Percentiles rank a stretch among this genome's conserved stretches.
Evolutionary conservation across 2,113 vertebrate genomes (phyloP).

Genomic region (Rhineura floridana): DNA sequence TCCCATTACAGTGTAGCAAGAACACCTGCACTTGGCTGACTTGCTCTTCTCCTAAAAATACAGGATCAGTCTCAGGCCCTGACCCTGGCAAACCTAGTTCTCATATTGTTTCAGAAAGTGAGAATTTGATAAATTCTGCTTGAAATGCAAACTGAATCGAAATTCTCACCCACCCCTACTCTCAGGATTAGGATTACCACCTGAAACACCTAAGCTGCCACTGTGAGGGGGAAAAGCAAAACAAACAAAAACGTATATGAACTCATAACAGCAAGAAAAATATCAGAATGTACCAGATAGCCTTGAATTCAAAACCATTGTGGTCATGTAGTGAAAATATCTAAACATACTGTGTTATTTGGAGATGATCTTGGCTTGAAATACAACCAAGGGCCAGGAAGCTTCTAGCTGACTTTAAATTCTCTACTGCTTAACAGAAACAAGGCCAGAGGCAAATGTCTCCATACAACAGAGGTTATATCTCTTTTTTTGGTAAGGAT

Average conservation of each 20-base stretch:
- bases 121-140: too few relatives aligned
- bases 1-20: too few relatives aligned
- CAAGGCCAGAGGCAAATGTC: conserved; percentile 7
- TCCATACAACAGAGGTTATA: not conserved
- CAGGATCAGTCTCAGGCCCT: too few relatives aligned
- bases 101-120: too few relatives aligned
- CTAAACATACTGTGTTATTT: not conserved
- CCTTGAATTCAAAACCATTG: not conserved
- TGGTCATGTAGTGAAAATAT: not conserved
- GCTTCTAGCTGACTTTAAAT: not conserved
- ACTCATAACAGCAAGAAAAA: not conserved
- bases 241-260: not conserved
- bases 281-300: not conserved
- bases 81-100: too few relatives aligned
- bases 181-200: not conserved
- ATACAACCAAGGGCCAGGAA: not conserved
- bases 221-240: not conserved
- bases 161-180: too few relatives aligned
- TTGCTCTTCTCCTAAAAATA: too few relatives aligned
- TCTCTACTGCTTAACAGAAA: not conserved
- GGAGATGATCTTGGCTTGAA: not conserved
- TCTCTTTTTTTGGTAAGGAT: not conserved
- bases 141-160: too few relatives aligned
- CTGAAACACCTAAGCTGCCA: not conserved
- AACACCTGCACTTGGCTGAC: too few relatives aligned